These are phyloP conservation scores for Berghia stephanieae DNA, from an alignment of 1,140 invertebrate species.

Conservation along the genomic window DNA sequence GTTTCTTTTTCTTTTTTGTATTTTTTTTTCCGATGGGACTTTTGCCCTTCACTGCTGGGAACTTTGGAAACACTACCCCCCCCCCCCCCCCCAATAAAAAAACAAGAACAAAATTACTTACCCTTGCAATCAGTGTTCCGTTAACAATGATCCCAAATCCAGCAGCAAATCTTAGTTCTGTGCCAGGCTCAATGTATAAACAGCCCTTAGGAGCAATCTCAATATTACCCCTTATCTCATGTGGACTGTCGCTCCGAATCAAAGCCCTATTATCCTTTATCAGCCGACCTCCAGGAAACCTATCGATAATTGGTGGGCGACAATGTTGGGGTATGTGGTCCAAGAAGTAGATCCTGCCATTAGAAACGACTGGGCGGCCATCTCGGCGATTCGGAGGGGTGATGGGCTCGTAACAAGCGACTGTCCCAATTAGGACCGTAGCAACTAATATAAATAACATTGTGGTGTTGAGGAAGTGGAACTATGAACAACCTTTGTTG, in stretches of 20 bases:
- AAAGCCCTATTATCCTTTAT: constrained; percentile 47
- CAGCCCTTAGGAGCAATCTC: constrained; percentile 52
- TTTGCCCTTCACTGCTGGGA: too few relatives aligned
- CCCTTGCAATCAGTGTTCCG: constrained; percentile 85
- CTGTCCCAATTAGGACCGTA: not conserved
- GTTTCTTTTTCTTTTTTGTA: not conserved
- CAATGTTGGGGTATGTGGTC: constrained; percentile 46
- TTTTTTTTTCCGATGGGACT: too few relatives aligned
- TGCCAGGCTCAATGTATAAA: constrained; percentile 85
- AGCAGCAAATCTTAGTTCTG: constrained; percentile 84
- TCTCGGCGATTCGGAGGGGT: constrained; percentile 46
- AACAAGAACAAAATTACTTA: constrained; percentile 69
- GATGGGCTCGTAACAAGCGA: constrained; percentile 30
- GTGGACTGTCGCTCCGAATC: constrained; percentile 49
- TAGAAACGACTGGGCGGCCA: constrained; percentile 47
- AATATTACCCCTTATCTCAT: constrained; percentile 55
- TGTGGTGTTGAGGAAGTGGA: not conserved
- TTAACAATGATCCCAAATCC: constrained; percentile 90
- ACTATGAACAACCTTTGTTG: not conserved
- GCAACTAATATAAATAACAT: not conserved
- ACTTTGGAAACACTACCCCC: too few relatives aligned
- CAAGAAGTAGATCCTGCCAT: constrained; percentile 54
- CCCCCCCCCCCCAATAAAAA: too few relatives aligned
- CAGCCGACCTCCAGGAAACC: constrained; percentile 40
- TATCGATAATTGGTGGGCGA: constrained; percentile 44